Evolutionary conservation across 1,140 invertebrate species (phyloP).

Genomic region (Tetranychus cinnabarinus): DNA sequence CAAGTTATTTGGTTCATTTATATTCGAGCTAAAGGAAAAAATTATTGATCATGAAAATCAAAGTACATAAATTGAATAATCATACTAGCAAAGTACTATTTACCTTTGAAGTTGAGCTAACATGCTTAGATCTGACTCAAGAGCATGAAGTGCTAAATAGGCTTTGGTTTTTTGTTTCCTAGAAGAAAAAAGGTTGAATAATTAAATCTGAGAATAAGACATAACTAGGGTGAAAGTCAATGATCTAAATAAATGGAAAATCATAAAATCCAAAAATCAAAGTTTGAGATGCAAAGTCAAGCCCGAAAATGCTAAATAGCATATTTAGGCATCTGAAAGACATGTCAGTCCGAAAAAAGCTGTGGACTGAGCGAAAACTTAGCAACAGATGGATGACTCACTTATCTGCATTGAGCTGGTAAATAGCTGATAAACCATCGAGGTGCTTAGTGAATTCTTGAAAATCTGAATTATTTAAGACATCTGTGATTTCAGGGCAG

Average conservation of each 20-base stretch:
- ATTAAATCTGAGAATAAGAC: neutral
- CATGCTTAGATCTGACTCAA: conserved; percentile 70
- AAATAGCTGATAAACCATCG: conserved; percentile 69
- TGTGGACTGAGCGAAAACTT: no score
- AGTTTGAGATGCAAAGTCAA: neutral
- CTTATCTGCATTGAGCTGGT: conserved; percentile 78
- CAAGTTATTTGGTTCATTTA: conserved; percentile 57
- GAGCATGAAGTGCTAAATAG: conserved; percentile 63
- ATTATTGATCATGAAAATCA: conserved; percentile 2
- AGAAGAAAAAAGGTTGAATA: conserved; percentile 2
- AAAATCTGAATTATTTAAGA: conserved; percentile 42
- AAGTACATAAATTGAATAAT: neutral
- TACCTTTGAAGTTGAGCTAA: conserved; percentile 43
- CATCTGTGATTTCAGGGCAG: conserved; percentile 45
- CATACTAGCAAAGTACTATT: neutral
- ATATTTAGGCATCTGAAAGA: neutral
- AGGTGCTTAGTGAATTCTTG: conserved; percentile 74
- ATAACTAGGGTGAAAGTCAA: neutral
- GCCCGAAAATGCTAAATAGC: neutral
- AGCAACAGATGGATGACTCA: conserved; percentile 30
- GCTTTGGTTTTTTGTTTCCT: conserved; percentile 54
- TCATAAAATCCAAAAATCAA: neutral
- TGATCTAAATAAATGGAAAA: neutral
- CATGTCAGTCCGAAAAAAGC: neutral
- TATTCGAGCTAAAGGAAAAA: conserved; percentile 19